phyloP scores from a whole-genome alignment of 2,888 invertebrate genomes.

The Sarcophaga subvicina region DNA sequence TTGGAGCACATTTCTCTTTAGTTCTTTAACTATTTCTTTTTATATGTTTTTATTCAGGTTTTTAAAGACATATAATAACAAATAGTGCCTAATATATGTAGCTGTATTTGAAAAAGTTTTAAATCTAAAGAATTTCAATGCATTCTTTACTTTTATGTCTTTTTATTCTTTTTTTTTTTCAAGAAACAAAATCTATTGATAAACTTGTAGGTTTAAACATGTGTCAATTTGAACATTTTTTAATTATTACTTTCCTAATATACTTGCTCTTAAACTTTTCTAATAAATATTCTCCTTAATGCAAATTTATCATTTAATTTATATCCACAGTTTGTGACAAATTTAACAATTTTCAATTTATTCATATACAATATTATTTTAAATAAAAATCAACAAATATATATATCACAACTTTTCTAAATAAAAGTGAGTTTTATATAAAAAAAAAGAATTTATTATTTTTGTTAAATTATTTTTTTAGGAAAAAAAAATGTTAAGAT shows the following conservation, averaged over 20 bases:
- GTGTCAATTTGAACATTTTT: constrained; percentile 24
- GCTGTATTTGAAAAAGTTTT: constrained; percentile 25
- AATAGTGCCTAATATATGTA: constrained; percentile 33
- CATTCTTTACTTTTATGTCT: constrained; percentile 1
- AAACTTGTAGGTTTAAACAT: not conserved
- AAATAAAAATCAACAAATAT: constrained; percentile 20
- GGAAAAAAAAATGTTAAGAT: not conserved
- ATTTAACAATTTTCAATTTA: not conserved
- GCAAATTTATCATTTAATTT: constrained; percentile 14
- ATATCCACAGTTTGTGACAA: constrained; percentile 15
- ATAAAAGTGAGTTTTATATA: constrained; percentile 61
- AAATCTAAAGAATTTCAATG: constrained; percentile 35
- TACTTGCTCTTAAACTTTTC: not conserved
- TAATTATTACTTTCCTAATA: not conserved
- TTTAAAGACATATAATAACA: constrained; percentile 43
- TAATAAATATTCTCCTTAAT: not conserved
- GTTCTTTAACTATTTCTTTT: constrained; percentile 54
- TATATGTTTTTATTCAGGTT: constrained; percentile 24
- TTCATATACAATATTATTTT: constrained; percentile 31
- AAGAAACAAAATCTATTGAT: not conserved
- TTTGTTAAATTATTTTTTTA: not conserved
- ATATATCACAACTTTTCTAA: constrained; percentile 34
- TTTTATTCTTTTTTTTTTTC: not conserved
- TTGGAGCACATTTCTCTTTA: not conserved
- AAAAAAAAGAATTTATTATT: constrained; percentile 15